Evolutionary conservation across 2,888 invertebrate species (phyloP).

Genomic region (Adelognathus sp.): DNA sequence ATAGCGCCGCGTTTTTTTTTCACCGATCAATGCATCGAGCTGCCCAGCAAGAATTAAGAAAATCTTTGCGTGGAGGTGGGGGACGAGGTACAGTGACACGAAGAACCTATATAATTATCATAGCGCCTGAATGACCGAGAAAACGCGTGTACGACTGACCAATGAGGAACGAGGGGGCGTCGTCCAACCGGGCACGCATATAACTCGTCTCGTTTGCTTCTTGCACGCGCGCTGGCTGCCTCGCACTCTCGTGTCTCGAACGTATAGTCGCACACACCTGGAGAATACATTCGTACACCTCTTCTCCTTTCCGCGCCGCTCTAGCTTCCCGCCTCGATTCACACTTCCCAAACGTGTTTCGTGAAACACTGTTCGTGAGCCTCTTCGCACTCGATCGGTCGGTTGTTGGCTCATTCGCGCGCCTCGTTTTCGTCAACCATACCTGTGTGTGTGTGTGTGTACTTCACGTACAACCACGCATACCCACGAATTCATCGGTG

Average conservation of each 20-base stretch:
- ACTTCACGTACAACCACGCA: background rate
- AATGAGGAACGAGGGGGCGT: conserved; percentile 69
- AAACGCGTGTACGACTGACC: conserved; percentile 64
- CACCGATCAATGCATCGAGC: no score
- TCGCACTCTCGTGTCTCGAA: conserved; percentile 39
- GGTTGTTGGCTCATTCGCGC: background rate
- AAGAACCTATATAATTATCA: conserved; percentile 45
- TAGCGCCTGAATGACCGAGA: conserved; percentile 52
- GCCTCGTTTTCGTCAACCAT: conserved; percentile 5
- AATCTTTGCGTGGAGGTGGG: no score
- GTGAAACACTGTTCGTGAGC: background rate
- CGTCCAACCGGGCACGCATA: conserved; percentile 57
- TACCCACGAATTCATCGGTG: background rate
- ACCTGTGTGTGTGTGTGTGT: no score
- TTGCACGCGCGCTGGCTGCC: conserved; percentile 46
- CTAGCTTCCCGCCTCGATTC: no score
- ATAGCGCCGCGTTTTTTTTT: no score
- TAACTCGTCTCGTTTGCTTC: conserved; percentile 35
- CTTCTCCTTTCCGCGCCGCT: conserved; percentile 31
- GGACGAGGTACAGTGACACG: conserved; percentile 31
- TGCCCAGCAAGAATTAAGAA: no score
- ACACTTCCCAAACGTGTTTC: conserved; percentile 16
- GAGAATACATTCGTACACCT: background rate
- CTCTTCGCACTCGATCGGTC: background rate
- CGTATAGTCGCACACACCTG: background rate